Evolutionary conservation across 2,888 invertebrate species (phyloP), one percentile per base, ranked within the genome.

Genomic region (Odontothrips loti): DNA sequence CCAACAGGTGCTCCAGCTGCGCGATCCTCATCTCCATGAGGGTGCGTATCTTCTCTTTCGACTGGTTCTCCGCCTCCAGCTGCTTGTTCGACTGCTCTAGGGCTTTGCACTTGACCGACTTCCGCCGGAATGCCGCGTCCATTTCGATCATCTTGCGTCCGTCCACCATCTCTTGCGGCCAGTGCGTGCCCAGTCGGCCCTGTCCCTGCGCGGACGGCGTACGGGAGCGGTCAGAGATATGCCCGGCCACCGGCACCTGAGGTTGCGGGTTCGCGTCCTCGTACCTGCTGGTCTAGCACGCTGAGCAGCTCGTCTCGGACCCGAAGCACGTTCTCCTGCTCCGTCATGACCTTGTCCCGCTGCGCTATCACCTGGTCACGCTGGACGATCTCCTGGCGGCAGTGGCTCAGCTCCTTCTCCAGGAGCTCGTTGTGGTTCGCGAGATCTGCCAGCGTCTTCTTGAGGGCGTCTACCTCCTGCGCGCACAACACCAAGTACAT

Each of bases 381-480:
- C 20, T 20, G 58, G 20, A 15, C 68, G 23, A 75, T 23, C 68
- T 75, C 68, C 27, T 75, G 27, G 27, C 68, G 68, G 68, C 68
- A 75, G 23, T 75, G 68, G 68, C 68, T 23, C 68, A 75, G 68
- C 68, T 75, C 68, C 68, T 75, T 23, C 23, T 75, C 68, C 68
- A 75, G 68, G 10, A n/a, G 68, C 68, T 75, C 68, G 68, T 75
- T 75, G 68, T 75, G 68, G 23, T 11, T 75, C 23, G 12, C 68
- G 11, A 75, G 68, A n/a, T 75, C 23, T 12, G 68, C 23, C 23
- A 75, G 23, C 68, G 27, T 75, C 68, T 75, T 27, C 68, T 75
- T 75, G 23, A 75, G 23, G 11, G 27, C 68, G 8, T 75, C 68
- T 27, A 75, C 12, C 68, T 75, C 68, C 68, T 75, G 68, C 51